Evolutionary conservation across 1,140 invertebrate genomes (phyloP), one percentile per base, ranked within the genome.

Genomic region (Atopsyche davidsoni): DNA sequence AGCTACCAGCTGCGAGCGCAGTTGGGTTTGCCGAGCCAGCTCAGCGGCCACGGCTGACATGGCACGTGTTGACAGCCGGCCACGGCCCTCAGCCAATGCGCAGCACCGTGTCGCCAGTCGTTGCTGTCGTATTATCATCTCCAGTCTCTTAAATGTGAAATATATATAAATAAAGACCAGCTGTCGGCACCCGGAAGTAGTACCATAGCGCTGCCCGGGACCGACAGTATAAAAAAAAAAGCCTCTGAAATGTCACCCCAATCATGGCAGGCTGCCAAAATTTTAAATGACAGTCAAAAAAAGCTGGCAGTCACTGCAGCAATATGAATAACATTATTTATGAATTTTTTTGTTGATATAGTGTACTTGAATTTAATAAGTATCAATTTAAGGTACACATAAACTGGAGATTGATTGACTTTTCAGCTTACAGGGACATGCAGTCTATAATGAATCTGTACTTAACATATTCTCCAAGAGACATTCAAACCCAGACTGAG

Each of bases 141-240:
- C 54, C 32, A 56, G 38, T n/a, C 52, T 56, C 54, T 56, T 23
- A 9, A 11, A 11, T 22, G 32, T 34, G 2, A 28, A 50, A 42
- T 16, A 38, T 10, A 39, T 39, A 4, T n/a, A 49, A 45, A 25
- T 1, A 28, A 17, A 41, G 7, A 49, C 24, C 24, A 6, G 24
- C 24, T 28, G 24, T 28, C 24, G 24, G 24, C 6, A 6, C n/a
- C 6, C 24, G n/a, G 6, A 28, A 7, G 6, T 28, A 7, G 24
- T 28, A 28, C n/a, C 24, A 6, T 28, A 28, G n/a, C 6, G 6
- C 24, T 28, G 24, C 24, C n/a, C 6, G n/a, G 6, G 6, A n/a
- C 24, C n/a, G n/a, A 7, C n/a, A 7, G n/a, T 7, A n/a, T 28
- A 7, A n/a, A 6, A 7, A 28, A 6, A n/a, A 7, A 7, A 28